phyloP scores from a whole-genome alignment of 2,113 vertebrate genomes.

The Nicator chloris region DNA sequence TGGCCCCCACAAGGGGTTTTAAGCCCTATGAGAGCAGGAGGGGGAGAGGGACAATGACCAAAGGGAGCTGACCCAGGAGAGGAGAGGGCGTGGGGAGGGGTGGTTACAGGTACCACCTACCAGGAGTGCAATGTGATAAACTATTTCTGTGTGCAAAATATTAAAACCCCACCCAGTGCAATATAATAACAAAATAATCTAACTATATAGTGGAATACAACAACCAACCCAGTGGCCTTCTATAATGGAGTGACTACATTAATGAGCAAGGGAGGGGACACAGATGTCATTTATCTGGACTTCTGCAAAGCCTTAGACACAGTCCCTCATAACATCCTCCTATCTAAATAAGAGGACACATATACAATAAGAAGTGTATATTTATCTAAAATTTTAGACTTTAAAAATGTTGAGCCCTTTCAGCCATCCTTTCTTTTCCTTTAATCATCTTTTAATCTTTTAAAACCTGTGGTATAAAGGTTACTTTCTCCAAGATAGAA shows the following conservation, averaged over 20 bases:
- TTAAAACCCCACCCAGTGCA: too few species aligned
- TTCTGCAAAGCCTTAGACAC: neutral
- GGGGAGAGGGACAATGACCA: too few species aligned
- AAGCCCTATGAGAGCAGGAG: too few species aligned
- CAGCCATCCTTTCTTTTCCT: neutral
- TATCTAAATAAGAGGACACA: neutral
- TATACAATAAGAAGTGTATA: neutral
- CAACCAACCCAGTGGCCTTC: neutral
- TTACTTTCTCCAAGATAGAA: neutral
- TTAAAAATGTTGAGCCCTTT: neutral
- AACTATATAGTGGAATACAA: too few species aligned
- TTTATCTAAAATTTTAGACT: neutral
- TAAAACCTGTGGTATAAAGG: neutral
- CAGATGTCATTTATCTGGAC: neutral
- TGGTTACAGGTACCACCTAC: too few species aligned
- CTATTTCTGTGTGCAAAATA: too few species aligned
- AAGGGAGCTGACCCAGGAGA: too few species aligned
- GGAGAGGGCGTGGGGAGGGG: too few species aligned
- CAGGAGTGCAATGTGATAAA: too few species aligned
- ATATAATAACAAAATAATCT: too few species aligned
- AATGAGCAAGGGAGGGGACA: neutral
- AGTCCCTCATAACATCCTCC: neutral
- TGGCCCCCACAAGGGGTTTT: too few species aligned
- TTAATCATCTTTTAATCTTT: neutral
- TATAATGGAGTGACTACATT: neutral